These are phyloP conservation scores for Hoplodrina blanda DNA, from an alignment of 2,888 invertebrate genomes.

Conservation along the genomic window DNA sequence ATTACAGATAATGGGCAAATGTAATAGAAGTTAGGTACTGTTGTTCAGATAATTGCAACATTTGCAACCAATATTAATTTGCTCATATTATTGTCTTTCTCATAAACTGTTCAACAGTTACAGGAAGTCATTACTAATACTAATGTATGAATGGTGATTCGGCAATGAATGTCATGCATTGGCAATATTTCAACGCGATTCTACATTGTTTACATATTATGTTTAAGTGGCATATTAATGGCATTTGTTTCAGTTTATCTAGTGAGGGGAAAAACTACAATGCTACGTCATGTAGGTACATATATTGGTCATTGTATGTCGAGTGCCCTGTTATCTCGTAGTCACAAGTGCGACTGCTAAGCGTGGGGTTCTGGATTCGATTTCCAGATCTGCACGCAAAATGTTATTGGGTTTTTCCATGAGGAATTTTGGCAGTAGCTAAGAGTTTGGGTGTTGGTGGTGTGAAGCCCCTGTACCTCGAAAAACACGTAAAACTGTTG, in stretches of 20 bases:
- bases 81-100: conserved; percentile 24
- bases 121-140: conserved; percentile 31
- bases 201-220: conserved; percentile 12
- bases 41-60: conserved; percentile 22
- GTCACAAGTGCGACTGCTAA: no score
- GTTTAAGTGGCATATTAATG: conserved; percentile 22
- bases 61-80: conserved; percentile 22
- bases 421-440: no score
- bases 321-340: no score
- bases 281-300: conserved; percentile 8
- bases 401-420: no score
- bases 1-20: conserved; percentile 31
- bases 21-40: neutral
- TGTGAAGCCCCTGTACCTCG: no score
- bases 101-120: conserved; percentile 15
- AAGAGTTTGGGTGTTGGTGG: no score
- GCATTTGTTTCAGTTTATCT: conserved; percentile 12
- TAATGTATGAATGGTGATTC: conserved; percentile 18
- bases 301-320: neutral
- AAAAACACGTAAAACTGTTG: no score
- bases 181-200: conserved; percentile 9
- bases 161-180: conserved; percentile 31
- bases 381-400: no score
- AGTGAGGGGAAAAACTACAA: conserved; percentile 16
- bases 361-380: no score